Base-by-base conservation (phyloP, 1,140 invertebrate genomes). In the Aphelenchoides besseyi region DNA sequence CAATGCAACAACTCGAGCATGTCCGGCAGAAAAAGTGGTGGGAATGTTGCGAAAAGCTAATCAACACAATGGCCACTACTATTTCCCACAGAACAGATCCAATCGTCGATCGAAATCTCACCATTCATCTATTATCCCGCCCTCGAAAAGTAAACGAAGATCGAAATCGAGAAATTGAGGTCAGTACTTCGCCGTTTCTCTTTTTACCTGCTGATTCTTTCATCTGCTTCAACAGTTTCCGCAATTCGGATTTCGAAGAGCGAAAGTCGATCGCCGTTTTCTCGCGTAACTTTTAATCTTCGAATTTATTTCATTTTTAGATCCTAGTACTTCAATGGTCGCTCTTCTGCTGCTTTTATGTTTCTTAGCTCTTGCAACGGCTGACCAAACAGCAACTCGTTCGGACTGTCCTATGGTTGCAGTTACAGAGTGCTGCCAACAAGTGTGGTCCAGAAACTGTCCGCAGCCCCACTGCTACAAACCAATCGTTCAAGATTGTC, bases 391-490 rank as follows among this genome's bases (percentile, higher is more conserved):
- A 8, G 5, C 55, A 33, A 33, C 55, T 23, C 5, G 12, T 33
- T 29, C 5, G 3, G 69, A 69, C n/a, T 69, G 68, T 63, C 68
- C 59, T 29, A 18, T 63, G 35, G 69, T 70, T 32, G 5, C 69
- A 23, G 53, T 70, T 1, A 28, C 26, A n/a, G 69, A 70, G 53
- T 70, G 69, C 59, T 70, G 69, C 29, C n/a, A 29, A 41, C 23
- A 59, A 35, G 37, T 72, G 18, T 72, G 70, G 70, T 37, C 23
- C 16, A 29, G 32, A 29, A 12, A 48, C 28, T 72, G 70, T 28
- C 70, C 70, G 23, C 70, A 72, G 18, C 70, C 70, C 1, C 70
- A 72, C 12, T 72, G 70, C 41, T 74, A 28, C n/a, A 72, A 72
- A 33, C 70, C 72, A 36, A 70, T 72, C 35, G 30, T 74, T 48